phyloP scores from a whole-genome alignment of 2,113 vertebrate species.

The Neolamprologus ventralis region DNA sequence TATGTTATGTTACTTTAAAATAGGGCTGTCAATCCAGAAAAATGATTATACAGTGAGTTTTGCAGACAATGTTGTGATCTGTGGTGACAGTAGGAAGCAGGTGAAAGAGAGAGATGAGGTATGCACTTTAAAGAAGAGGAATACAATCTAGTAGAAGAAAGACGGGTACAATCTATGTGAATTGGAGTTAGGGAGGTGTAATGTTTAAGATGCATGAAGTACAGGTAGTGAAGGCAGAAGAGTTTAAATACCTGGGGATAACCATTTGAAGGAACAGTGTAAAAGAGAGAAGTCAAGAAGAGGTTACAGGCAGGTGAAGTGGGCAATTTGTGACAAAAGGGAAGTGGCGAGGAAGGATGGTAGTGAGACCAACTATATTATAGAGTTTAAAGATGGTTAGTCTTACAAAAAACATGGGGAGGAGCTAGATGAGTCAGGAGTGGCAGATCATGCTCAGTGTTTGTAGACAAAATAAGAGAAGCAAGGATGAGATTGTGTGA shows the following conservation, averaged over 20 bases:
- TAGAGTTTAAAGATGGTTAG: background rate
- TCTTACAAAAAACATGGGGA: background rate
- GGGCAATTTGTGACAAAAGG: background rate
- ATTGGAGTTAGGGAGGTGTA: background rate
- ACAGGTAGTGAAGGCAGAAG: background rate
- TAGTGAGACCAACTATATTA: background rate
- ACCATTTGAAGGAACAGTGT: background rate
- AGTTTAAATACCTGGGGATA: background rate
- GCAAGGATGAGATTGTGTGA: background rate
- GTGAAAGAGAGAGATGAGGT: background rate
- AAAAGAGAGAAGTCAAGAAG: background rate
- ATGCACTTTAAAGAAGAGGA: background rate
- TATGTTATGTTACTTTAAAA: background rate
- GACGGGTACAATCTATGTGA: background rate
- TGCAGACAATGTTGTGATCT: background rate
- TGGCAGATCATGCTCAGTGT: background rate
- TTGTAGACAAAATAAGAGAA: background rate
- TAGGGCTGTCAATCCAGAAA: background rate
- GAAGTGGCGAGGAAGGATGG: background rate
- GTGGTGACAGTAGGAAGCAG: background rate
- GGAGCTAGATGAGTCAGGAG: background rate
- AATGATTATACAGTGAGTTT: background rate
- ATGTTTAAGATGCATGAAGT: background rate
- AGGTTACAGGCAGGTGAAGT: background rate
- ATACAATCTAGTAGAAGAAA: background rate